Evolutionary conservation across 2,888 invertebrate genomes (phyloP), one percentile per base, ranked within the genome.

Genomic region (Agrotis exclamationis): DNA sequence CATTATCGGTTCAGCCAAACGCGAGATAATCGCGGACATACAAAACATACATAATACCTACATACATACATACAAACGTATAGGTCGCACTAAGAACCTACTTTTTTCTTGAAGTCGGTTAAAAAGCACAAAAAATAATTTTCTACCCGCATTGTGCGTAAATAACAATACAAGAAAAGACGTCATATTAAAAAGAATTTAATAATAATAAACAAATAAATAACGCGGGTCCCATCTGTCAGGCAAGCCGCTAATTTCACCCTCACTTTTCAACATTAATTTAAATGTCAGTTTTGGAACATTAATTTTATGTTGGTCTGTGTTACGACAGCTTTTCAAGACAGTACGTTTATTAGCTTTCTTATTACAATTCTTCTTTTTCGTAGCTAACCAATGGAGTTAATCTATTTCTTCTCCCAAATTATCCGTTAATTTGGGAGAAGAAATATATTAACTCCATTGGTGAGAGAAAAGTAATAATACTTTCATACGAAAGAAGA

Each of bases 131-230:
- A n/a, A 33, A 33, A 33, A 33, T 9, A 33, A 33, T 33, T 22
- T 44, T 69, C 6, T 20, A 39, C n/a, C 2, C 5, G 3, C 0
- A 20, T 7, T n/a, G 6, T 14, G 39, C 16, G 7, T 39, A 24
- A n/a, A 33, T 56, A 70, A 65, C 59, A 48, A 39, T 7, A 28
- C 22, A 54, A 76, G 56, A 76, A 54, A 60, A 47, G 39, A 51
- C 33, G 22, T 62, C 54, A 22, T 33, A n/a, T 39, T n/a, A 79
- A 66, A 82, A 83, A 85, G 79, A 87, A 86, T 86, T 89, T 88
- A 88, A 89, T 90, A 88, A 88, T 88, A 33, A 56, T 14, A 56
- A 33, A 56, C 39, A 88, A 89, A 88, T 86, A 88, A 85, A 71
- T 57, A 74, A 60, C 39, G 39, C 51, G 63, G 54, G 54, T 51